Evolutionary conservation across 1,140 invertebrate genomes (phyloP).

Genomic region (Delia radicum): DNA sequence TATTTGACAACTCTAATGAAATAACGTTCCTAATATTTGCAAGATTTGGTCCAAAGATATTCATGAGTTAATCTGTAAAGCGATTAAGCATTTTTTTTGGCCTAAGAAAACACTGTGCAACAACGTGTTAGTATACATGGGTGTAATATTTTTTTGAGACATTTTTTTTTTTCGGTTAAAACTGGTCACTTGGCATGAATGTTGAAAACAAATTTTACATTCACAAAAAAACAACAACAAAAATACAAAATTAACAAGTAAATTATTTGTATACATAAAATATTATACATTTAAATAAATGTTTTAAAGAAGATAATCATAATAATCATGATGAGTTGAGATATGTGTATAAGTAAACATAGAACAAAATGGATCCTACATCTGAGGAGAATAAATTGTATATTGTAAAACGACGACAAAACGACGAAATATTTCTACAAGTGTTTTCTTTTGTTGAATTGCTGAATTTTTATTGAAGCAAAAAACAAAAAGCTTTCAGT

Average conservation of each 20-base stretch:
- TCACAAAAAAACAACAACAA: not conserved
- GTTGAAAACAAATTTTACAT: not conserved
- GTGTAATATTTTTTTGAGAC: not conserved
- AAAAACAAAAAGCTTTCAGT: constrained; percentile 46
- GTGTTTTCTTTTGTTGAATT: constrained; percentile 2
- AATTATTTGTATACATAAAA: not conserved
- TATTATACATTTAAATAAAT: not conserved
- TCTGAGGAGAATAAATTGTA: not conserved
- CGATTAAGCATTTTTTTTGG: too few species aligned
- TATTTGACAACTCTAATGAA: too few species aligned
- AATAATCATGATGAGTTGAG: not conserved
- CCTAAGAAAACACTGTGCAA: not conserved
- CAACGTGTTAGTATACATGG: not conserved
- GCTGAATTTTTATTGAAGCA: not conserved
- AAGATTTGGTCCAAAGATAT: too few species aligned
- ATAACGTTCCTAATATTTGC: too few species aligned
- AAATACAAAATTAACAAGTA: not conserved
- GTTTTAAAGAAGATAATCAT: not conserved
- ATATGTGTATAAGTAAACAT: not conserved
- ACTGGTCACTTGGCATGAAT: not conserved
- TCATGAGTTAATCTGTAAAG: too few species aligned
- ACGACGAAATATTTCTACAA: constrained; percentile 11
- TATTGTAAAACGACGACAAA: not conserved
- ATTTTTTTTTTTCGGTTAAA: not conserved
- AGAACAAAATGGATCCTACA: not conserved